phyloP scores from a whole-genome alignment of 2,888 invertebrate genomes.

The Monopis laevigella region DNA sequence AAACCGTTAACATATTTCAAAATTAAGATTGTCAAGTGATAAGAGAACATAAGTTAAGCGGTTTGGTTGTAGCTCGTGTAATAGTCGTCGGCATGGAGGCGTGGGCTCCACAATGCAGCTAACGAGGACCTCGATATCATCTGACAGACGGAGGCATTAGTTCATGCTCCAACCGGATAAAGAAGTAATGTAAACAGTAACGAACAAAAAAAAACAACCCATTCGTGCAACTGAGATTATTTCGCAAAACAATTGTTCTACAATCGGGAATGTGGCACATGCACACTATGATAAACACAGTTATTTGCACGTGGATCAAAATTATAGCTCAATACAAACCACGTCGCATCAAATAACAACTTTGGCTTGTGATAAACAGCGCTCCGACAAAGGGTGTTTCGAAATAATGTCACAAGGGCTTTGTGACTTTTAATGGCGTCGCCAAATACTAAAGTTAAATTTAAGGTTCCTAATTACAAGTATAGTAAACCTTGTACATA shows the following conservation, averaged over 20 bases:
- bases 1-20: too few relatives aligned
- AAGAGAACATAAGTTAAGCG: slow-evolving; percentile 5
- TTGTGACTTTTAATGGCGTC: too few relatives aligned
- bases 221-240: neutral
- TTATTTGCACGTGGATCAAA: slow-evolving; percentile 7
- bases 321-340: slow-evolving; percentile 3
- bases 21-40: neutral
- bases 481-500: too few relatives aligned
- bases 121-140: slow-evolving; percentile 53
- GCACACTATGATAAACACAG: slow-evolving; percentile 1
- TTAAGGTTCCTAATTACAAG: too few relatives aligned
- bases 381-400: neutral
- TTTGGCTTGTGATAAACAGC: slow-evolving; percentile 3
- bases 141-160: slow-evolving; percentile 52
- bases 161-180: slow-evolving; percentile 38
- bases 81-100: slow-evolving; percentile 18
- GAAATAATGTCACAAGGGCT: slow-evolving; percentile 3
- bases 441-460: too few relatives aligned
- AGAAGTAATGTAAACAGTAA: slow-evolving; percentile 24
- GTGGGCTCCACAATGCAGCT: slow-evolving; percentile 57
- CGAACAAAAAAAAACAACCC: neutral
- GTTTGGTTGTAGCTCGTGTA: neutral
- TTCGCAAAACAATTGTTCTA: slow-evolving; percentile 7
- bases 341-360: slow-evolving; percentile 7
- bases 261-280: too few relatives aligned